Evolutionary conservation across 1,140 invertebrate genomes (phyloP), one percentile per base, ranked within the genome.

Genomic region (Lasioglossum albipes): DNA sequence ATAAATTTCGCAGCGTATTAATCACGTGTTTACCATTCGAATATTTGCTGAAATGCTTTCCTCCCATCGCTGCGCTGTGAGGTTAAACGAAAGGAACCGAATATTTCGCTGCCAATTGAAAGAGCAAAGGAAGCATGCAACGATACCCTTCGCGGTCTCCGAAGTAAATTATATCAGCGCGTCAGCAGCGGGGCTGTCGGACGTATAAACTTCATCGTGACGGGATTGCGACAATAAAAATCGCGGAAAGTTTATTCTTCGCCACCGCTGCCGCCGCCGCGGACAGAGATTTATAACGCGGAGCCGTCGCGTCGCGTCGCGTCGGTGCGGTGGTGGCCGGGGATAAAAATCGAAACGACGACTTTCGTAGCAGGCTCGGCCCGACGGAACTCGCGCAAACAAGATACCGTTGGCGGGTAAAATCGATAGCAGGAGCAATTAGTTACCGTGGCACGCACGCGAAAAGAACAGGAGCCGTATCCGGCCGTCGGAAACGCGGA

Each of bases 401-500:
- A 80, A 84, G 84, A 84, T 74, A 84, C 70, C 82, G 74, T 52
- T 68, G 59, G 52, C 64, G 59, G 36, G 59, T 49, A 84, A 81
- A 85, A 85, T 85, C 84, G 76, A 85, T 85, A 85, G 49, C 70
- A 62, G 59, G 54, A 61, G 74, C 74, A 84, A 85, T 85, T 85
- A 85, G 84, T 85, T 85, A 85, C 74, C 74, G 74, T 75, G 74
- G 66, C 84, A 85, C 79, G 84, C 83, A 85, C 83, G 67, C 68
- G 62, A 74, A 66, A 71, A 69, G 59, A 27, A 73, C 79, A 80
- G 79, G 61, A 75, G 79, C 73, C 68, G 84, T 83, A 84, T 85
- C 83, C 84, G 84, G 83, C 67, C 68, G 84, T 85, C 79, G 84
- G 84, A 84, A 81, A 68, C 83, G 65, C 78, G 74, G 79, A 84